Conservation (phyloP, 2,888 invertebrate genomes). For the Drosophila rellima region DNA sequence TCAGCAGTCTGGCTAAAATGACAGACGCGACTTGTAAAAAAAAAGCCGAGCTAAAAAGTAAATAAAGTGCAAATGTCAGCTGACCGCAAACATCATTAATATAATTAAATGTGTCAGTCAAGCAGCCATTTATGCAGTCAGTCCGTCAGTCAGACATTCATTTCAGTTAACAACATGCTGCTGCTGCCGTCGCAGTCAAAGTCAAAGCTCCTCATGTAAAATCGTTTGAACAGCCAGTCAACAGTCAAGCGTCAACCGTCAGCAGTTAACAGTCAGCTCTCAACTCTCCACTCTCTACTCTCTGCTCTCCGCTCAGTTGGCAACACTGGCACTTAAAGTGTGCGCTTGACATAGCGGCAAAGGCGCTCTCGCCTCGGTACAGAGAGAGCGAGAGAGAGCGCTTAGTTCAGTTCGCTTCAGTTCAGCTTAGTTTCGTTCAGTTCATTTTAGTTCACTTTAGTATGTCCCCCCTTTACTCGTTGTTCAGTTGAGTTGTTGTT, state of each 20-base stretch:
- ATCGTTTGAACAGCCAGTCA: constrained; percentile 34
- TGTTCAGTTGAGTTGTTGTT: constrained; percentile 4
- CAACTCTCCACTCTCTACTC: constrained; percentile 14
- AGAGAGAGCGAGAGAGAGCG: constrained; percentile 5
- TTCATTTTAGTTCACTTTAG: constrained; percentile 17
- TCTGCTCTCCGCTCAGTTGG: constrained; percentile 20
- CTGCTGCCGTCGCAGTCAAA: constrained; percentile 40
- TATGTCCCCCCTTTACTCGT: constrained; percentile 2
- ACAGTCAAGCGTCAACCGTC: constrained; percentile 21
- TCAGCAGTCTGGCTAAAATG: constrained; percentile 56
- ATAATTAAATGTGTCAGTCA: constrained; percentile 84
- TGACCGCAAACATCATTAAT: constrained; percentile 83
- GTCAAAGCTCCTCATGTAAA: constrained; percentile 19
- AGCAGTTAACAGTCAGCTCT: constrained; percentile 20
- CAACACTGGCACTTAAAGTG: constrained; percentile 69
- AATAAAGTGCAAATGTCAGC: constrained; percentile 84
- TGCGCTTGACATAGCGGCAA: constrained; percentile 66
- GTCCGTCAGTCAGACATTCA: constrained; percentile 68
- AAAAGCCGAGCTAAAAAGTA: constrained; percentile 37
- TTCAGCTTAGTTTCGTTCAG: constrained; percentile 11
- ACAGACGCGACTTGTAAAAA: constrained; percentile 50
- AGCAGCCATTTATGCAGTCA: constrained; percentile 77
- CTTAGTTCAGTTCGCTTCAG: constrained; percentile 22
- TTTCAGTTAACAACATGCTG: constrained; percentile 70
- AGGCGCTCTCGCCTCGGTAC: constrained; percentile 20